These are phyloP conservation scores for Sylvietta virens DNA, from an alignment of 2,113 vertebrate species.

Conservation along the genomic window DNA sequence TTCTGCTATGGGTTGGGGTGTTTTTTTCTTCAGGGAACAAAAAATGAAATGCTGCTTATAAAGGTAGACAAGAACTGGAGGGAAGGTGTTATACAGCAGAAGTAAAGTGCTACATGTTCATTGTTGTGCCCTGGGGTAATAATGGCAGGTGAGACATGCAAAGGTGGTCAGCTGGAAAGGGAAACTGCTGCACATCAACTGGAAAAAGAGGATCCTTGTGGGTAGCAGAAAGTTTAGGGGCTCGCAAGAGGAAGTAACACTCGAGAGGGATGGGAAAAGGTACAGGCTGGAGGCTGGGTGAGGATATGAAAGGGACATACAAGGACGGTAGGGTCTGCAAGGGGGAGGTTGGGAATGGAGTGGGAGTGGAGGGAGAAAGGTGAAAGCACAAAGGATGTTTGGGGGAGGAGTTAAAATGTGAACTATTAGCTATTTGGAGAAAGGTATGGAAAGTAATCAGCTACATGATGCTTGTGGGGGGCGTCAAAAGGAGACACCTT, in stretches of 20 bases:
- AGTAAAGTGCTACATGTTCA: background rate
- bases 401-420: constrained; percentile 35
- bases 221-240: background rate
- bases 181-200: background rate
- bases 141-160: background rate
- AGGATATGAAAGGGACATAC: background rate
- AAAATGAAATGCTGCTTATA: background rate
- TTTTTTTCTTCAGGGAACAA: background rate
- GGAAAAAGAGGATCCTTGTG: background rate
- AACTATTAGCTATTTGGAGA: constrained; percentile 38
- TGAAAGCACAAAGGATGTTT: constrained; percentile 31
- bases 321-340: background rate
- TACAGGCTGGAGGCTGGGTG: background rate
- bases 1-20: background rate
- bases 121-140: background rate
- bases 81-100: background rate
- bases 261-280: background rate
- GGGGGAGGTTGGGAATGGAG: background rate
- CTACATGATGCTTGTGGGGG: background rate
- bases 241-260: background rate
- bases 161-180: background rate
- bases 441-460: constrained; percentile 43
- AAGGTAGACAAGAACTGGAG: background rate
- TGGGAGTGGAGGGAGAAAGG: constrained; percentile 3
- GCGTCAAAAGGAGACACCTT: background rate